These are phyloP conservation scores for Toxostoma redivivum DNA, from an alignment of 2,113 vertebrate genomes.

Conservation along the genomic window DNA sequence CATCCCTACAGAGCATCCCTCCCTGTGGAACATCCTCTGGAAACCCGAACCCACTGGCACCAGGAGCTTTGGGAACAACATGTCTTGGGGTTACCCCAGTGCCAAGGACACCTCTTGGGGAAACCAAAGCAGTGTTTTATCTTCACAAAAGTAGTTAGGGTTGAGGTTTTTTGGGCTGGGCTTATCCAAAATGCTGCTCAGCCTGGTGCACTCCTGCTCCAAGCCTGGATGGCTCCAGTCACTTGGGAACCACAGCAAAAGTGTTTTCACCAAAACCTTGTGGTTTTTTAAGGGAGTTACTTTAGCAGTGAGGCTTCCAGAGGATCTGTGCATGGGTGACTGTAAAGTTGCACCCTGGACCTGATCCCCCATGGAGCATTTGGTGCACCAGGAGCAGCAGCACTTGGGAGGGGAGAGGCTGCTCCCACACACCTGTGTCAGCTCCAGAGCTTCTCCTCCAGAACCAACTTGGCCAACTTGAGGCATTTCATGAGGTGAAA, in stretches of 20 bases:
- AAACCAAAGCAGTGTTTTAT: not conserved
- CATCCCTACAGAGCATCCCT: not conserved
- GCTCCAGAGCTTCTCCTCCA: not conserved
- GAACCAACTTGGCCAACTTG: not conserved
- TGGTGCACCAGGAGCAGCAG: not conserved
- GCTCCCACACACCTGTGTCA: not conserved
- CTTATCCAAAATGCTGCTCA: not conserved
- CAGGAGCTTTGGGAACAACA: not conserved
- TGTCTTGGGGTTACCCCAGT: not conserved
- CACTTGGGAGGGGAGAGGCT: not conserved
- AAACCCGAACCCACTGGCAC: fast-evolving
- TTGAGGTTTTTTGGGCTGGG: not conserved
- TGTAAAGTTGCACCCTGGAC: not conserved
- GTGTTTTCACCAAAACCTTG: not conserved
- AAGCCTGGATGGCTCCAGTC: not conserved
- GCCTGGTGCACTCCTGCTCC: fast-evolving
- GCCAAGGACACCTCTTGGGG: not conserved
- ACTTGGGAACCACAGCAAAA: not conserved
- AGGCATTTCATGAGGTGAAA: constrained; percentile 70
- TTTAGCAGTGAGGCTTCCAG: not conserved
- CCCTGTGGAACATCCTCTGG: not conserved
- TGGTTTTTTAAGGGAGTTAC: not conserved
- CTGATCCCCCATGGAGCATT: not conserved
- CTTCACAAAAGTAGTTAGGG: not conserved
- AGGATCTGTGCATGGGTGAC: not conserved